Base-by-base conservation (phyloP, 1,140 invertebrate species). In the Pantala flavescens region DNA sequence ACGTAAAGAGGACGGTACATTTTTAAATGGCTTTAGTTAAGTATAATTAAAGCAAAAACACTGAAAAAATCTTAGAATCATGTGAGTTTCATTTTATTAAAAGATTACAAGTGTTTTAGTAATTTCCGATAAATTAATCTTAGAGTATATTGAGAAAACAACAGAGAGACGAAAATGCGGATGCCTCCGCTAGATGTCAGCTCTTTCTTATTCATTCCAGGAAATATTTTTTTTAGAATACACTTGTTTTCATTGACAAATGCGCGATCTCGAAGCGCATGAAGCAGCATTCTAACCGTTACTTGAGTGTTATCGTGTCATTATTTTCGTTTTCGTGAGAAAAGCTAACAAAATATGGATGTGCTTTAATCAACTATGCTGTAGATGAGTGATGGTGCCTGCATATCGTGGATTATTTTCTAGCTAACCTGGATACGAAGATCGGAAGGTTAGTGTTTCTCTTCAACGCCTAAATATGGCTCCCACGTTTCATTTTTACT, bases 181-280 rank as follows among this genome's bases (percentile, higher is more conserved):
- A 63, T 63, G 49, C 49, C 49, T 21, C 14, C 49, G 49, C 49
- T 63, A 63, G 49, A 63, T 63, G 49, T 3, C 49, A 63, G n/a
- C 49, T 63, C 49, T 16, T 19, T 21, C 49, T 63, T 21, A 63
- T 21, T 21, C 14, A 63, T 63, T 2, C 28, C 49, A 21, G 49
- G 5, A 7, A 63, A 63, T 16, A 19, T 63, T 63, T 63, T 63
- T n/a, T 63, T 21, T 16, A 3, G 49, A 12, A 63, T 63, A 63
- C 49, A 63, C 49, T 63, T 63, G 49, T 63, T 63, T 63, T 63
- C 49, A 63, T 63, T 63, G 49, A 63, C 49, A 63, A 63, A 63
- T 63, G 49, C 49, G 49, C 49, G 49, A 21, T 63, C 49, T 63
- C 49, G 49, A 63, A 63, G 49, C 49, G 49, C 49, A 63, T 21